Conservation (phyloP, 2,888 invertebrate species). For the Sepiola atlantica region DNA sequence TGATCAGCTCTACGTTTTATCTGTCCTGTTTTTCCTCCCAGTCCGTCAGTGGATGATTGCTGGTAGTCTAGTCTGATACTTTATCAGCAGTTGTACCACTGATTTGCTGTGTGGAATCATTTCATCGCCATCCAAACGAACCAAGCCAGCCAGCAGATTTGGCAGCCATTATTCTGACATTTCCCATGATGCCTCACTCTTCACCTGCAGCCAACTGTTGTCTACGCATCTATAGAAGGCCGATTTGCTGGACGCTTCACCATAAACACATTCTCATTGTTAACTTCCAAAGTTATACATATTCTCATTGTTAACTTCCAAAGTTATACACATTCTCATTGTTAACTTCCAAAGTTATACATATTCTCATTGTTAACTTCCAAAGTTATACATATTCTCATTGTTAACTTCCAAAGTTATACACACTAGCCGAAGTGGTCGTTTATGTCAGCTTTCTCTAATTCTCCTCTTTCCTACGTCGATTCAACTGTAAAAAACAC, state of each 20-base stretch:
- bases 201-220: not conserved
- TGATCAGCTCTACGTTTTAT: not conserved
- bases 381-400: too few species aligned
- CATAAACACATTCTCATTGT: not conserved
- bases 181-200: not conserved
- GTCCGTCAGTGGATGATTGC: constrained; percentile 48
- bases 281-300: not conserved
- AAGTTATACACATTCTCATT: too few species aligned
- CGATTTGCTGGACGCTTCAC: not conserved
- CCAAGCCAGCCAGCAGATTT: not conserved
- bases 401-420: too few species aligned
- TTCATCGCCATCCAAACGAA: not conserved
- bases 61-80: constrained; percentile 46
- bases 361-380: too few species aligned
- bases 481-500: too few species aligned
- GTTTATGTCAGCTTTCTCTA: too few species aligned
- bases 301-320: too few species aligned
- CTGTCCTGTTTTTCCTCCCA: not conserved
- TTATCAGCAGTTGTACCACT: constrained; percentile 66
- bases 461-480: too few species aligned
- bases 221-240: not conserved
- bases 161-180: not conserved
- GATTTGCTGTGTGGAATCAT: constrained; percentile 53
- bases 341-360: too few species aligned
- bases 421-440: too few species aligned